Evolutionary conservation across 2,888 invertebrate species (phyloP).

Genomic region (Ceraclea dissimilis): DNA sequence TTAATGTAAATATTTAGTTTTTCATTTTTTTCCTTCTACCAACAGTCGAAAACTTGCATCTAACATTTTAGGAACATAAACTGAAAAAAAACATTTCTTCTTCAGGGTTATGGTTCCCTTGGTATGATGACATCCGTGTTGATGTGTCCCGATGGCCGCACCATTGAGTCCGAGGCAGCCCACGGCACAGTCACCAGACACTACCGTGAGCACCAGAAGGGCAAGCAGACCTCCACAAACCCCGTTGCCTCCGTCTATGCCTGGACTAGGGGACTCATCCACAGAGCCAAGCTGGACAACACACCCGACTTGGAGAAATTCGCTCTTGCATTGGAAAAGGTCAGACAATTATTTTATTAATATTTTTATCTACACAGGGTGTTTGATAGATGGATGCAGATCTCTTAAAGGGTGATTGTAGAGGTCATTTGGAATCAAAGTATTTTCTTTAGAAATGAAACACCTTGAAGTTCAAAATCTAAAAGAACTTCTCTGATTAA

Average conservation of each 20-base stretch:
- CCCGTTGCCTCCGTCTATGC: conserved; percentile 89
- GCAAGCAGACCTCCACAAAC: conserved; percentile 80
- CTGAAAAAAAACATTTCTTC: not conserved
- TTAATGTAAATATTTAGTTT: too few species aligned
- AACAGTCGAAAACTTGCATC: too few species aligned
- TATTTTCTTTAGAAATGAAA: not conserved
- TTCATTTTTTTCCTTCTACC: too few species aligned
- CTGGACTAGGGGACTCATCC: conserved; percentile 79
- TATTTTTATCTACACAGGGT: too few species aligned
- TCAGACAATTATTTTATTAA: conserved; percentile 23
- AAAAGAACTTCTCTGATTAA: not conserved
- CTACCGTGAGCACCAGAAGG: conserved; percentile 81
- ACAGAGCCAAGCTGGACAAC: conserved; percentile 73
- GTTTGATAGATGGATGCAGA: too few species aligned
- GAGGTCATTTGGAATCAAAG: too few species aligned
- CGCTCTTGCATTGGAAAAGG: conserved; percentile 62
- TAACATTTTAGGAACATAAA: too few species aligned
- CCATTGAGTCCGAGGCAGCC: conserved; percentile 85
- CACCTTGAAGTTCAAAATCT: not conserved
- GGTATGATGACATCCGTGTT: conserved; percentile 89
- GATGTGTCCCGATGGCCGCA: conserved; percentile 77
- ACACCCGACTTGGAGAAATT: conserved; percentile 70
- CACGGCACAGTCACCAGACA: conserved; percentile 89
- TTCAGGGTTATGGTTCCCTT: conserved; percentile 66
- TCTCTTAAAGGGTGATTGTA: too few species aligned